Evolutionary conservation across 2,888 invertebrate genomes (phyloP).

Genomic region (Erebia palarica): DNA sequence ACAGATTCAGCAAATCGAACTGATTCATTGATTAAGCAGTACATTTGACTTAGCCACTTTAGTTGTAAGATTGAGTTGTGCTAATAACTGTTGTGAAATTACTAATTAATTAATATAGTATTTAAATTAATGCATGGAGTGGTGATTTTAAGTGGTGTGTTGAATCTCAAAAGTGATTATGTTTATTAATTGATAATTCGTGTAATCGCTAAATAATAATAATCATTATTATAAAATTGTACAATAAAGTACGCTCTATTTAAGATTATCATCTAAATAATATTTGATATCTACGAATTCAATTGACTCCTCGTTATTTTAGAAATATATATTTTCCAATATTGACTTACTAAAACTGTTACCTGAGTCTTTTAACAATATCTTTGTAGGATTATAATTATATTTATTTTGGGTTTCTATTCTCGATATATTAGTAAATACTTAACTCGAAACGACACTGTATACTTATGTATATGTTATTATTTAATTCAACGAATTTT

Average conservation of each 20-base stretch:
- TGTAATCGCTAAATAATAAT: too few species aligned
- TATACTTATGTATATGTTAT: slow-evolving; percentile 28
- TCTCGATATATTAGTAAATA: background rate
- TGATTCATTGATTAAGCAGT: slow-evolving; percentile 21
- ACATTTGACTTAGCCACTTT: slow-evolving; percentile 7
- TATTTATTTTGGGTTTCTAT: background rate
- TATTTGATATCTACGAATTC: too few species aligned
- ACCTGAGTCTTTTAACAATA: background rate
- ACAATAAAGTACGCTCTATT: too few species aligned
- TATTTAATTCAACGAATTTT: slow-evolving; percentile 17
- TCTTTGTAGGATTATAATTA: background rate
- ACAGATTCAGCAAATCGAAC: slow-evolving; percentile 27
- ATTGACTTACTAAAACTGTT: background rate
- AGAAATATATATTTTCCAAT: too few species aligned
- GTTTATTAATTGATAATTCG: background rate
- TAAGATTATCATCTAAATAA: too few species aligned
- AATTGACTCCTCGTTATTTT: too few species aligned
- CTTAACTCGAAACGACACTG: slow-evolving; percentile 1
- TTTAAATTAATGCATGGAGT: background rate
- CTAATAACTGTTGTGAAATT: slow-evolving; percentile 17
- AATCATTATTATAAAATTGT: too few species aligned
- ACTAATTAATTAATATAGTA: slow-evolving; percentile 6
- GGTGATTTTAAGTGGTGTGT: slow-evolving; percentile 17
- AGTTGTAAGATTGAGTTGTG: slow-evolving; percentile 20
- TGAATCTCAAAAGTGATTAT: slow-evolving; percentile 24